phyloP scores from a whole-genome alignment of 2,113 vertebrate species.

The Salvelinus alpinus region DNA sequence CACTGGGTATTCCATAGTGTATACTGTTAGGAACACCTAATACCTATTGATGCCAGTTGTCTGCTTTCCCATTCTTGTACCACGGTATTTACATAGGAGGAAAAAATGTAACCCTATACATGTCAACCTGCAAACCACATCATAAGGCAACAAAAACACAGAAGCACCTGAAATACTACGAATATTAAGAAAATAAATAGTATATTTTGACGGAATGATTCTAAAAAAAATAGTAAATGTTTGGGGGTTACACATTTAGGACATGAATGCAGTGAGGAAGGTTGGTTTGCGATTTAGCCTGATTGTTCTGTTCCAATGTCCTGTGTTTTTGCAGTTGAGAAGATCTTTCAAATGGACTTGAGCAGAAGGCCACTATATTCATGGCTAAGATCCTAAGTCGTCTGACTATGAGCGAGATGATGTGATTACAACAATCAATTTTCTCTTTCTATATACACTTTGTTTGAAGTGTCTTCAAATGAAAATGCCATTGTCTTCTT shows the following conservation, averaged over 20 bases:
- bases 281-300: neutral
- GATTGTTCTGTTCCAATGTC: conserved; percentile 10
- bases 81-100: conserved; percentile 18
- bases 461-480: conserved; percentile 60
- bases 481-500: conserved; percentile 52
- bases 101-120: conserved; percentile 17
- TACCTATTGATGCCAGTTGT: neutral
- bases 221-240: neutral
- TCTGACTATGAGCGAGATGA: conserved; percentile 41
- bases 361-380: conserved; percentile 42
- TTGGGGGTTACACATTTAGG: neutral
- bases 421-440: conserved; percentile 50
- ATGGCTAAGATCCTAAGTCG: conserved; percentile 25
- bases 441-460: conserved; percentile 51
- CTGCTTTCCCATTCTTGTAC: conserved; percentile 29
- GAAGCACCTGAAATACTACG: conserved; percentile 12
- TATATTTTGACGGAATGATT: neutral
- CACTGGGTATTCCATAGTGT: neutral
- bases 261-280: neutral
- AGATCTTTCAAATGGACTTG: conserved; percentile 51
- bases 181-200: neutral
- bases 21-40: neutral
- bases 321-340: conserved; percentile 14
- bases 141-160: conserved; percentile 13
- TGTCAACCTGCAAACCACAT: conserved; percentile 21